Conservation (phyloP, 2,888 invertebrate genomes). For the Melieria crassipennis region DNA sequence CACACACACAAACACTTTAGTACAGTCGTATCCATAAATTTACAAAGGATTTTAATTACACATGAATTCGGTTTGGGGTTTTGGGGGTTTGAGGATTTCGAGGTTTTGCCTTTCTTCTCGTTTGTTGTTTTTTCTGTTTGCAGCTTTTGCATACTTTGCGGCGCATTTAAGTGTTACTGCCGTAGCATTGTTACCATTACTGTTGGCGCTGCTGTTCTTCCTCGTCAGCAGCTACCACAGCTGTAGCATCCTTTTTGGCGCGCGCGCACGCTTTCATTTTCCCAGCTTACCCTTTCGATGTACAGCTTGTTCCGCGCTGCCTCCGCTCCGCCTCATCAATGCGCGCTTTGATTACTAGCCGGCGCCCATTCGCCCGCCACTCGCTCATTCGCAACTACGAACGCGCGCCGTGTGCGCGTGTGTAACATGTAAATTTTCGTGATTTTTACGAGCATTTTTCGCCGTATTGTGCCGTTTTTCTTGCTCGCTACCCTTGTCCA, state of each 20-base stretch:
- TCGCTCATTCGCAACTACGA: background rate
- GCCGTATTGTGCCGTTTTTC: background rate
- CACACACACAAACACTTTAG: background rate
- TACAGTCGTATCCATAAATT: conserved; percentile 58
- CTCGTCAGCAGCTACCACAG: conserved; percentile 4
- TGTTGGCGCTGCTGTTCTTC: background rate
- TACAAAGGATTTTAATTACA: conserved; percentile 59
- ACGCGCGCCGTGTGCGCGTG: background rate
- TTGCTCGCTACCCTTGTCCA: no score
- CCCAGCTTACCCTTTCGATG: conserved; percentile 17
- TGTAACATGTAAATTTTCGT: conserved; percentile 23
- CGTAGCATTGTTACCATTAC: background rate
- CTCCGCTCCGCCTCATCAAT: no score
- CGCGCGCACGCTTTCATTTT: conserved; percentile 15
- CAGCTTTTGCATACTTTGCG: conserved; percentile 27
- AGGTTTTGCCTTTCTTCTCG: conserved; percentile 24
- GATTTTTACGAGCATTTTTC: conserved; percentile 21
- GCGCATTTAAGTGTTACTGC: conserved; percentile 22
- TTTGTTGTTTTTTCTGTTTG: conserved; percentile 7
- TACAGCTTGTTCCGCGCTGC: background rate
- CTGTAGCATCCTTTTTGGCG: conserved; percentile 16
- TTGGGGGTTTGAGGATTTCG: conserved; percentile 4
- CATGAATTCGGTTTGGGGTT: conserved; percentile 42
- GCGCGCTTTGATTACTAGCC: background rate
- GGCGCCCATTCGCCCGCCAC: background rate